A percentile compares a stretch with the other conserved stretches of the same genome.
phyloP scores from a whole-genome alignment of 2,888 invertebrate genomes.

The Limenitis camilla region DNA sequence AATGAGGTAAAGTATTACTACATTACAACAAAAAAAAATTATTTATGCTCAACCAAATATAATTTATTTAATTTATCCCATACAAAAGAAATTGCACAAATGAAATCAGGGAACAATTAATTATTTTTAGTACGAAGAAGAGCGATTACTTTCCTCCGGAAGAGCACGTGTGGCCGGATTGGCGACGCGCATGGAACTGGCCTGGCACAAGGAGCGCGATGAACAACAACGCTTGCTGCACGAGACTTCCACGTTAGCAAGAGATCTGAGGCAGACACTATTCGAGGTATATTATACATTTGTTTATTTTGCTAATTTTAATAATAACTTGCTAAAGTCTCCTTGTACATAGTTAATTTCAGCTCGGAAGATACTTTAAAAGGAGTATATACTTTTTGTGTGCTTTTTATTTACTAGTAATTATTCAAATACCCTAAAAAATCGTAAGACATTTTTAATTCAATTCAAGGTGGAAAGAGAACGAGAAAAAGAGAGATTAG shows the following conservation, averaged over 20 bases:
- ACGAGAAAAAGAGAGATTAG: constrained; percentile 90
- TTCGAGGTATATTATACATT: constrained; percentile 74
- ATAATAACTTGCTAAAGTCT: too few species aligned
- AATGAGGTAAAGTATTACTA: constrained; percentile 83
- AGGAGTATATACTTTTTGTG: too few species aligned
- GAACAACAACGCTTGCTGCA: constrained; percentile 92
- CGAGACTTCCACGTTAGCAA: constrained; percentile 91
- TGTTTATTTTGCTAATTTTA: not conserved
- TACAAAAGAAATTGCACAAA: too few species aligned
- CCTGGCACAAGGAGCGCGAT: constrained; percentile 95
- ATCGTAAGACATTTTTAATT: not conserved
- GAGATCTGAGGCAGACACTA: constrained; percentile 89
- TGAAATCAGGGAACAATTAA: not conserved
- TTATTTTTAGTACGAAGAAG: constrained; percentile 83
- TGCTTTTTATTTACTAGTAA: too few species aligned
- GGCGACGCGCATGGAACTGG: constrained; percentile 90
- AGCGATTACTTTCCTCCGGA: constrained; percentile 86
- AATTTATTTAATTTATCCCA: too few species aligned
- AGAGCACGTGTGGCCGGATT: constrained; percentile 89
- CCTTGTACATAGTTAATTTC: too few species aligned
- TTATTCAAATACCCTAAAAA: too few species aligned
- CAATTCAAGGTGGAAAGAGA: constrained; percentile 85
- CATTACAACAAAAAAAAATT: too few species aligned
- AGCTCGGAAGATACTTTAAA: too few species aligned
- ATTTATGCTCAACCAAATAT: too few species aligned